phyloP scores from a whole-genome alignment of 2,888 invertebrate genomes.

The Tupiocoris notatus region DNA sequence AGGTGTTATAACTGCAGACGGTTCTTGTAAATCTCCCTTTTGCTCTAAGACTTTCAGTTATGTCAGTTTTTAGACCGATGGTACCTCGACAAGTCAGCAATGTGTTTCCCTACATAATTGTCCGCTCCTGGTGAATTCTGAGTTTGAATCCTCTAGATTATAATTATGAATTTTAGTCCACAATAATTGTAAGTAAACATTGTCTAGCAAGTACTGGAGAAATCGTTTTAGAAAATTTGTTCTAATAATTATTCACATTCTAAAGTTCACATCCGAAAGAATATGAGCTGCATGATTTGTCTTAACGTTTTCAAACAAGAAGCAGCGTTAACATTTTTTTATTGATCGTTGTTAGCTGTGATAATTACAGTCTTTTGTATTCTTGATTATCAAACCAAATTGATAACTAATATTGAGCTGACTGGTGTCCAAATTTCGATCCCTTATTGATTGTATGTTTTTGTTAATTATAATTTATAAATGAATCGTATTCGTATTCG shows the following conservation, averaged over 20 bases:
- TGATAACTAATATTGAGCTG: slow-evolving; percentile 7
- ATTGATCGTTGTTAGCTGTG: slow-evolving; percentile 35
- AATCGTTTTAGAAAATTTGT: too few relatives aligned
- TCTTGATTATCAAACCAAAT: slow-evolving; percentile 27
- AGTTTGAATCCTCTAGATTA: too few relatives aligned
- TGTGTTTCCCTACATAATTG: too few relatives aligned
- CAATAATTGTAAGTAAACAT: too few relatives aligned
- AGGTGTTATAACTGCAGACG: too few relatives aligned
- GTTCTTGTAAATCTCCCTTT: too few relatives aligned
- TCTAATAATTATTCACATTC: slow-evolving; percentile 18
- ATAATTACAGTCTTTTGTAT: slow-evolving; percentile 29
- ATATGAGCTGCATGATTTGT: slow-evolving; percentile 3
- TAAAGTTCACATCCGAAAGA: slow-evolving; percentile 8
- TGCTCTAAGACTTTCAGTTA: too few relatives aligned
- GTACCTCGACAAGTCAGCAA: too few relatives aligned
- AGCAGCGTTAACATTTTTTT: slow-evolving; percentile 17
- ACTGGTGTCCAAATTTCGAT: background rate
- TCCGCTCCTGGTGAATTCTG: too few relatives aligned
- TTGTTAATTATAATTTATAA: slow-evolving; percentile 9
- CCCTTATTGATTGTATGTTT: slow-evolving; percentile 12
- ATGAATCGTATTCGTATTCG: slow-evolving; percentile 5
- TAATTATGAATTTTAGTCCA: too few relatives aligned
- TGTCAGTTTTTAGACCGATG: too few relatives aligned
- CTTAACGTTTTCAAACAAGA: background rate
- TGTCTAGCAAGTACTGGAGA: too few relatives aligned